Percentiles rank a stretch among this genome's conserved stretches.
Evolutionary conservation across 1,140 invertebrate species (phyloP).

Genomic region (Stenopsyche tienmushanensis): DNA sequence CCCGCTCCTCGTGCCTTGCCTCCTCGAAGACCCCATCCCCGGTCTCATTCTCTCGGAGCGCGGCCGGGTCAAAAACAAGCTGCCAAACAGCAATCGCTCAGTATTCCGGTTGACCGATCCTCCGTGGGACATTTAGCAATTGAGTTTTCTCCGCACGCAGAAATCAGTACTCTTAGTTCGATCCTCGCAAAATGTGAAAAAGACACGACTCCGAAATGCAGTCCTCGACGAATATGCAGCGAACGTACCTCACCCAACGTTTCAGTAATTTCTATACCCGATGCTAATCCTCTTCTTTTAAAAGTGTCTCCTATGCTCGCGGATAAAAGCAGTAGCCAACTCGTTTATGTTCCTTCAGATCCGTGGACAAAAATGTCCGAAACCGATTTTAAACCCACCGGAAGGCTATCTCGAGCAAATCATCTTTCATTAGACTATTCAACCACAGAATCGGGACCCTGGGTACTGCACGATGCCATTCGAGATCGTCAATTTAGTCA

Average conservation of each 20-base stretch:
- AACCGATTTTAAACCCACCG: constrained; percentile 17
- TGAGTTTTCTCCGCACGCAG: constrained; percentile 36
- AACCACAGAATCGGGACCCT: constrained; percentile 32
- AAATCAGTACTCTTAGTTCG: constrained; percentile 37
- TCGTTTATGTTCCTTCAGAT: constrained; percentile 45
- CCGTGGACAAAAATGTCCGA: constrained; percentile 49
- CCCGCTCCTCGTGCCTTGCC: constrained; percentile 46
- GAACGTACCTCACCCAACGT: constrained; percentile 49
- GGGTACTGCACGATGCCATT: constrained; percentile 31
- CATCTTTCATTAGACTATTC: constrained; percentile 34
- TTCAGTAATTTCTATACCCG: constrained; percentile 41
- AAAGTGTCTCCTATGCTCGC: constrained; percentile 35
- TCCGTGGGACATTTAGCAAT: constrained; percentile 26
- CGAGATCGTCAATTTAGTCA: constrained; percentile 33
- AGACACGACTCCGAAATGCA: constrained; percentile 35
- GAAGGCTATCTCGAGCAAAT: constrained; percentile 24
- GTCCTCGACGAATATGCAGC: constrained; percentile 41
- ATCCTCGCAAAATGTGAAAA: constrained; percentile 36
- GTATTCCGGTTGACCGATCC: constrained; percentile 21
- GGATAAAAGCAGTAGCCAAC: constrained; percentile 45
- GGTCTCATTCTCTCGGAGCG: constrained; percentile 35
- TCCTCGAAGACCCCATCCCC: constrained; percentile 44
- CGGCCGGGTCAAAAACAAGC: constrained; percentile 32
- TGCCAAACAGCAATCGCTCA: constrained; percentile 18
- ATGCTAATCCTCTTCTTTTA: constrained; percentile 39